Base-by-base conservation (phyloP, 2,888 invertebrate species). In the Disparrhopalites patrizii region DNA sequence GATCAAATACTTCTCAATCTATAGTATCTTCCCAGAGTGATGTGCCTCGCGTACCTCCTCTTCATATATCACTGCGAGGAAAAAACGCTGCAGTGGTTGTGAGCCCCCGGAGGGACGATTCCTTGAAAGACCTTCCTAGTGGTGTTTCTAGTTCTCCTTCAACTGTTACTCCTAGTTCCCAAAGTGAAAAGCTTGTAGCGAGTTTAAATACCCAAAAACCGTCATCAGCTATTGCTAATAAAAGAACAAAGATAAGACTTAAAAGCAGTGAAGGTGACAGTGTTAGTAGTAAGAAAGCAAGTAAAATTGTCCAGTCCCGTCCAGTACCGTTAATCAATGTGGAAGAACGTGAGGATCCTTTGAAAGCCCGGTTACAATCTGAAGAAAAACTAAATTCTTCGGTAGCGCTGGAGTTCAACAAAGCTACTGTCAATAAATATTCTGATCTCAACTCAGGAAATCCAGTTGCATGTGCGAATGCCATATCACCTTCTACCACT, bases 21-120 rank as follows among this genome's bases (percentile, higher is more conserved):
- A 36, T 55, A 36, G 36, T 61, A 47, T 50, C 31, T 23, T 40
- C 25, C 33, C 65, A 74, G 18, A 74, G 77, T 1, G 90, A 89
- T 69, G 91, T 91, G 76, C 86, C 89, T 7, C 83, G 91, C 63
- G 93, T 93, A 54, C 93, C 93, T 8, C 93, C 93, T 1, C 81
- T 93, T 68, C 93, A 93, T 78, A 93, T 93, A 76, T 91, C 91
- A 65, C 81, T 93, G 47, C 83, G 92, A 67, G 91, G 91, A 1
- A 84, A 91, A 65, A 91, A 91, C 78, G 82, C 83, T 20, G 90
- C 90, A 0, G 90, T 90, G 43, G 90, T 93, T 55, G 91, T 91
- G 74, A 89, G 76, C 66, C 76, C 76, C 5, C 87, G 77, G 28
- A 65, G 74, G 54, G 74, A 74, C 38, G 74, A 75, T n/a, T 23